Evolutionary conservation across 1,140 invertebrate species (phyloP).

Genomic region (Trichomalopsis sarcophagae): DNA sequence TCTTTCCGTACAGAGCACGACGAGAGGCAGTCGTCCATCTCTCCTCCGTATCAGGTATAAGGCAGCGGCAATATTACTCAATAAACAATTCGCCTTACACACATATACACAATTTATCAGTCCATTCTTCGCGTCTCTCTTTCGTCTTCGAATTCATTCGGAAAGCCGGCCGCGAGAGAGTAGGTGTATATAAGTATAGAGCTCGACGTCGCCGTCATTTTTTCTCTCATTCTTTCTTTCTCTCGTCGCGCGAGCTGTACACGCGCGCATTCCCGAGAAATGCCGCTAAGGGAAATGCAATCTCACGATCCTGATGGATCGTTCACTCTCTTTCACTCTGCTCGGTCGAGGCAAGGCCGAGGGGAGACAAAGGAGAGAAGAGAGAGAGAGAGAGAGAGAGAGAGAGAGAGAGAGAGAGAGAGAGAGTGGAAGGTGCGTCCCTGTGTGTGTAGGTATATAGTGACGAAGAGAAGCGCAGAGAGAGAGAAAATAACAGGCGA

Average conservation of each 20-base stretch:
- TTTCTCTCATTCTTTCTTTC: background rate
- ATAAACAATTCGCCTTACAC: too few species aligned
- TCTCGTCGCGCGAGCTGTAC: background rate
- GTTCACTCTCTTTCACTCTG: background rate
- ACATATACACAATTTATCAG: background rate
- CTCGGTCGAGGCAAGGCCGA: conserved; percentile 1
- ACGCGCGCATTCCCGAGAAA: conserved; percentile 31
- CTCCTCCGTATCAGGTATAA: too few species aligned
- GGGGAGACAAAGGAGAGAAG: background rate
- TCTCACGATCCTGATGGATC: conserved; percentile 33
- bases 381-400: background rate
- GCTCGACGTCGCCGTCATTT: background rate
- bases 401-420: too few species aligned
- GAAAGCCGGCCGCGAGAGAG: background rate
- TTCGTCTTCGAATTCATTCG: background rate
- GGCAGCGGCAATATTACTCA: too few species aligned
- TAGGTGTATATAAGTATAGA: background rate
- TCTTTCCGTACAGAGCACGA: too few species aligned
- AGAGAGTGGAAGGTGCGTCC: background rate
- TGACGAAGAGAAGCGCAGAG: background rate
- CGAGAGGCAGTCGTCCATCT: too few species aligned
- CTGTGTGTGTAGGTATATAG: background rate
- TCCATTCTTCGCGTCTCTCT: background rate
- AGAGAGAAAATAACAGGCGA: background rate
- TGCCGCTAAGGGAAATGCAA: conserved; percentile 34